phyloP scores from a whole-genome alignment of 2,888 invertebrate species.

The Acleris literana region DNA sequence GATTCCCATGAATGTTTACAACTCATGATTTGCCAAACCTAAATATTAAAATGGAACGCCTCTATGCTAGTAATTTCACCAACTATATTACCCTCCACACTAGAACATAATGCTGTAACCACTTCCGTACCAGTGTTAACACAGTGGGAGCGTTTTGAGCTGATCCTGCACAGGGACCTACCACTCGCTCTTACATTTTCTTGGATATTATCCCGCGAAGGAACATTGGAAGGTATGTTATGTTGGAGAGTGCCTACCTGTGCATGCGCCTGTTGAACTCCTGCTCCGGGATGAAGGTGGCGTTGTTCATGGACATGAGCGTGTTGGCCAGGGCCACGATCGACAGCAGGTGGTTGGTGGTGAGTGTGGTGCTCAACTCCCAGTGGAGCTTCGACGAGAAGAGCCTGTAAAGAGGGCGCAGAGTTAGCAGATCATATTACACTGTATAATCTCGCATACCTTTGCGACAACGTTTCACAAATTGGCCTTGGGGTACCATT shows the following conservation, averaged over 20 bases:
- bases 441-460: background rate
- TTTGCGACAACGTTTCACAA: background rate
- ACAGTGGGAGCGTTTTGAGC: no score
- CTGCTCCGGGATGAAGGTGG: slow-evolving; percentile 95
- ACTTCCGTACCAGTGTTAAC: no score
- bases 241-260: slow-evolving; percentile 69
- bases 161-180: no score
- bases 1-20: no score
- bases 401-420: slow-evolving; percentile 68
- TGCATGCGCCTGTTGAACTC: slow-evolving; percentile 91
- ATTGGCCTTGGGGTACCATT: no score
- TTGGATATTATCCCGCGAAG: no score
- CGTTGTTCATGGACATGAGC: slow-evolving; percentile 98
- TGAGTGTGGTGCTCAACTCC: slow-evolving; percentile 97
- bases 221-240: background rate
- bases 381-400: slow-evolving; percentile 96
- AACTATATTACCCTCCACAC: no score
- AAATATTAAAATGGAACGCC: no score
- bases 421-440: background rate
- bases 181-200: no score
- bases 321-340: slow-evolving; percentile 98
- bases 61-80: no score
- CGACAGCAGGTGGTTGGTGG: slow-evolving; percentile 97
- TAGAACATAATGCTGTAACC: no score
- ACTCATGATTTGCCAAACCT: no score